Evolutionary conservation across 1,140 invertebrate genomes (phyloP).

Genomic region (Drosophila lacertosa): DNA sequence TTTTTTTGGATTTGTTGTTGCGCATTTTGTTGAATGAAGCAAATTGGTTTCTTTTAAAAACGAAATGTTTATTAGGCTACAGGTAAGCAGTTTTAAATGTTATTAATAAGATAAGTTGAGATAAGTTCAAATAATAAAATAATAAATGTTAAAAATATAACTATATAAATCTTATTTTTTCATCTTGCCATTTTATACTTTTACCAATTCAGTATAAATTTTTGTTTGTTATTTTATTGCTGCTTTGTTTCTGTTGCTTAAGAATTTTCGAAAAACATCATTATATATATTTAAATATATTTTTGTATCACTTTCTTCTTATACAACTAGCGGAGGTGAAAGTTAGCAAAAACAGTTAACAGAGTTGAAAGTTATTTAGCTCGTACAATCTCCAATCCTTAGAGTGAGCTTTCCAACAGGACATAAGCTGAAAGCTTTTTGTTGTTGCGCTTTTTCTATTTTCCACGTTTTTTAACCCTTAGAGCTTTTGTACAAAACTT

Average conservation of each 20-base stretch:
- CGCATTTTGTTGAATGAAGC: not conserved
- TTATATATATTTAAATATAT: not conserved
- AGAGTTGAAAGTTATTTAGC: conserved; percentile 9
- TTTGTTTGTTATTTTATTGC: too few relatives aligned
- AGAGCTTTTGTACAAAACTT: too few relatives aligned
- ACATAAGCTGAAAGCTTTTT: not conserved
- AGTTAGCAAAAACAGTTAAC: not conserved
- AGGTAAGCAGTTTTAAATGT: too few relatives aligned
- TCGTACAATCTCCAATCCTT: not conserved
- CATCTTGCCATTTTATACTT: too few relatives aligned
- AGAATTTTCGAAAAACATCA: too few relatives aligned
- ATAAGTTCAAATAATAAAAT: too few relatives aligned
- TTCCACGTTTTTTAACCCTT: not conserved
- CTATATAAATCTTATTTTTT: too few relatives aligned
- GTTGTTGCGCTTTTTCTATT: too few relatives aligned
- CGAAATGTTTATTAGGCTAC: not conserved
- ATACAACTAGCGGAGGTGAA: conserved; percentile 8
- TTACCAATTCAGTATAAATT: too few relatives aligned
- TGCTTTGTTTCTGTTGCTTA: too few relatives aligned
- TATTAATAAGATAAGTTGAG: too few relatives aligned
- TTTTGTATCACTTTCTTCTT: not conserved
- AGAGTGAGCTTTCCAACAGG: not conserved
- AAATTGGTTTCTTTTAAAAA: not conserved
- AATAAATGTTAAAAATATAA: too few relatives aligned
- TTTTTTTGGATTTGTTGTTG: not conserved